Conservation (phyloP, 2,113 vertebrate genomes). For the Galbula dea region DNA sequence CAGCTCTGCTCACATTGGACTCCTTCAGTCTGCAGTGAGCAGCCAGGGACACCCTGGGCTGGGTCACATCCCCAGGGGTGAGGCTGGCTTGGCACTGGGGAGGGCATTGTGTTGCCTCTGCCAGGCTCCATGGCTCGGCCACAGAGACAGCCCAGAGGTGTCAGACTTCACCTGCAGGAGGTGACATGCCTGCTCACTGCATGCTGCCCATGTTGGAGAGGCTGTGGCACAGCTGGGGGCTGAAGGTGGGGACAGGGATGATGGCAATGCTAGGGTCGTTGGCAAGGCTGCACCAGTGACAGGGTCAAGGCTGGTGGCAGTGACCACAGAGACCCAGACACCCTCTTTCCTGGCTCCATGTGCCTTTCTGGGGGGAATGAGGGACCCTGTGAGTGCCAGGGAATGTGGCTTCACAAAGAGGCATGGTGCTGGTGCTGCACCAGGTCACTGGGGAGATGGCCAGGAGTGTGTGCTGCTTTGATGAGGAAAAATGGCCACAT, state of each 20-base stretch:
- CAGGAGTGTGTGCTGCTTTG: background rate
- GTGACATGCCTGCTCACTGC: background rate
- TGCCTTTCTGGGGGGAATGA: background rate
- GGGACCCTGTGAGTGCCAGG: background rate
- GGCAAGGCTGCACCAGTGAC: background rate
- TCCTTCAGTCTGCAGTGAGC: background rate
- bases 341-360: background rate
- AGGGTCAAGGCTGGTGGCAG: background rate
- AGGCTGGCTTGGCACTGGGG: background rate
- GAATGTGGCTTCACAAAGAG: rapidly evolving
- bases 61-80: background rate
- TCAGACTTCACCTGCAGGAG: background rate
- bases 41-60: background rate
- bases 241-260: background rate
- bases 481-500: background rate
- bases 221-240: background rate
- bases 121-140: background rate
- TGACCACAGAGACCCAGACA: background rate
- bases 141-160: background rate
- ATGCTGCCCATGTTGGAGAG: background rate
- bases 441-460: background rate
- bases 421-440: background rate
- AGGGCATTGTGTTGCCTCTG: background rate
- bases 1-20: background rate
- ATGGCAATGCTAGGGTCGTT: background rate